A percentile compares a stretch with the other conserved stretches of the same genome.
Conservation (phyloP, 2,113 vertebrate genomes). For the Burhinus bistriatus region DNA sequence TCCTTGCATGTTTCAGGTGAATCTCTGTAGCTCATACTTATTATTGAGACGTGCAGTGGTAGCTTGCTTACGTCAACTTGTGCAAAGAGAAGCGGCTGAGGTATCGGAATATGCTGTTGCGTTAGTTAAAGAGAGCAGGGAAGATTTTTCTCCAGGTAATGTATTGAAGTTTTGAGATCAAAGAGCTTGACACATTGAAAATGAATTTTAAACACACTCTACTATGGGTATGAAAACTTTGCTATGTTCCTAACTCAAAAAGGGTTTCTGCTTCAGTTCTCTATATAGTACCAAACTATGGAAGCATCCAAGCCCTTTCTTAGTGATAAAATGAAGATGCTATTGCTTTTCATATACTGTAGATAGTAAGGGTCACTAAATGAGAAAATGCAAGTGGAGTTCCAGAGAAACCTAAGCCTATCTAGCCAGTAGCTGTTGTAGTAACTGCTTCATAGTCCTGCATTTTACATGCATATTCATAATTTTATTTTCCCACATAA, state of each 20-base stretch:
- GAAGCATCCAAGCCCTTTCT: background rate
- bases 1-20: constrained; percentile 79
- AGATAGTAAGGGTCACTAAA: background rate
- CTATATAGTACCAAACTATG: background rate
- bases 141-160: constrained; percentile 82
- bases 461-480: background rate
- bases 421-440: background rate
- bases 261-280: background rate
- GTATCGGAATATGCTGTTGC: constrained; percentile 85
- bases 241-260: background rate
- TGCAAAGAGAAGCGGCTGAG: constrained; percentile 87
- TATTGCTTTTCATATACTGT: background rate
- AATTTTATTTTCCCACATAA: background rate
- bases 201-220: background rate
- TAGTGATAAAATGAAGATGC: background rate
- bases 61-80: constrained; percentile 88
- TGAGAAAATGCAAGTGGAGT: background rate
- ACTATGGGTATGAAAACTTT: background rate
- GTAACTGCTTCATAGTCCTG: background rate
- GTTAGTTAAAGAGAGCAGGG: constrained; percentile 82
- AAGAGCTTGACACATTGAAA: background rate
- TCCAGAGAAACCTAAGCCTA: background rate
- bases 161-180: background rate
- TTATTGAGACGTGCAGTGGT: constrained; percentile 84
- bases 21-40: constrained; percentile 88